Percentiles rank a stretch among this genome's conserved stretches.
phyloP scores from a whole-genome alignment of 1,140 invertebrate species.

The Pentalonia nigronervosa region DNA sequence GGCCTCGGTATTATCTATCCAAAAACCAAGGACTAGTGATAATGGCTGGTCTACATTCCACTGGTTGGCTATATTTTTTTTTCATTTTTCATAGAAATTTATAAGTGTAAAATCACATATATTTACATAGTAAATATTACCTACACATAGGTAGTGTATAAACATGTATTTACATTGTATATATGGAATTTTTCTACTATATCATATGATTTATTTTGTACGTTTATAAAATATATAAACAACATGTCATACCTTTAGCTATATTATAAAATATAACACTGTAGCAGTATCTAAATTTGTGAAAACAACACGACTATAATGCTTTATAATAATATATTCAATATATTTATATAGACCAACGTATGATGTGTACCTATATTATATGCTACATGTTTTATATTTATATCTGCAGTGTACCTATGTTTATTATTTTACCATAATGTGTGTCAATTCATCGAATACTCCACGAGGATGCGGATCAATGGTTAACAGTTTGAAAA shows the following conservation, averaged over 20 bases:
- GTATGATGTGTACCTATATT: neutral
- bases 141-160: neutral
- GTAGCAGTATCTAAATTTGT: neutral
- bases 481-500: conserved; percentile 4
- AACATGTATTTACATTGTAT: neutral
- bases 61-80: neutral
- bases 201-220: neutral
- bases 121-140: neutral
- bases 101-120: neutral
- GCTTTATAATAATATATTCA: neutral
- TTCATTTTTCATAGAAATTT: neutral
- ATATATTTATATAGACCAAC: neutral
- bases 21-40: conserved; percentile 56
- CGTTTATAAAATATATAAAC: neutral
- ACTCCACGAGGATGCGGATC: neutral
- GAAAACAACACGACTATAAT: neutral
- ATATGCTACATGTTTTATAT: neutral
- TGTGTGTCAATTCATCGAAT: neutral
- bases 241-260: neutral
- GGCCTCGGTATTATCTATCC: conserved; percentile 57
- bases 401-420: neutral
- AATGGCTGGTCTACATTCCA: conserved; percentile 56
- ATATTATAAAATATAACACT: neutral
- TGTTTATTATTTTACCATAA: neutral
- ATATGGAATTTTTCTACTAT: neutral